A percentile compares a stretch with the other conserved stretches of the same genome.
Evolutionary conservation across 2,797 vertebrate genomes (phyloP).

Genomic region (Ctenopoma multispine): DNA sequence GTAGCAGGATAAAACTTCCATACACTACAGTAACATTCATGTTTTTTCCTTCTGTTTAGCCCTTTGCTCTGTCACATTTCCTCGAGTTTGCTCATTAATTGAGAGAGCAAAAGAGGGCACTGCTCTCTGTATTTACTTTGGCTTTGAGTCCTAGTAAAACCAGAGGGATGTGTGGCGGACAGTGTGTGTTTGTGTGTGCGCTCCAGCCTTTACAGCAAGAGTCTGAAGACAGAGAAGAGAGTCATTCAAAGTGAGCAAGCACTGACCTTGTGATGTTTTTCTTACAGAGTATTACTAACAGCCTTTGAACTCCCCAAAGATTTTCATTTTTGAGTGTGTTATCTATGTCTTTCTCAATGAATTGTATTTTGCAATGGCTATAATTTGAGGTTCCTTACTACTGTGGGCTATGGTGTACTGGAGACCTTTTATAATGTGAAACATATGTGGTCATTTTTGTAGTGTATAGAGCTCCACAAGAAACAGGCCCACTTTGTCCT

Average conservation of each 20-base stretch:
- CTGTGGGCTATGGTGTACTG: conserved; percentile 55
- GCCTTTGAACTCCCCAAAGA: conserved; percentile 28
- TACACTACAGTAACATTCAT: conserved; percentile 17
- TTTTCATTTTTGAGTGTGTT: conserved; percentile 15
- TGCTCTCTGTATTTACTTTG: conserved; percentile 72
- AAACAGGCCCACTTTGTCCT: conserved; percentile 20
- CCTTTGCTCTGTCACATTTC: conserved; percentile 44
- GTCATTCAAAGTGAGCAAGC: conserved; percentile 70
- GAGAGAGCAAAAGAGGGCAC: conserved; percentile 58
- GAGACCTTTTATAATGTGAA: conserved; percentile 75
- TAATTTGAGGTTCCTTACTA: conserved; percentile 69
- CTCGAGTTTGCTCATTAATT: conserved; percentile 48
- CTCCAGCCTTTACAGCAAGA: conserved; percentile 27
- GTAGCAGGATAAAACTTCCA: conserved; percentile 47
- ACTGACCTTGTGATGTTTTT: conserved; percentile 40
- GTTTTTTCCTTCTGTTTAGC: not conserved
- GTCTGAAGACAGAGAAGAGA: conserved; percentile 53
- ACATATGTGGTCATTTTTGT: conserved; percentile 69
- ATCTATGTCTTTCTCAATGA: conserved; percentile 46
- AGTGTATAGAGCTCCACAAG: conserved; percentile 28
- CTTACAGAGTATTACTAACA: conserved; percentile 37
- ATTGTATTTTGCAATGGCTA: conserved; percentile 53
- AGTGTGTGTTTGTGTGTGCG: conserved; percentile 25
- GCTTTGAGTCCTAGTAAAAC: conserved; percentile 40
- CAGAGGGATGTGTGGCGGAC: conserved; percentile 17